phyloP scores from a whole-genome alignment of 1,140 invertebrate genomes.

The Oryzaephilus surinamensis region DNA sequence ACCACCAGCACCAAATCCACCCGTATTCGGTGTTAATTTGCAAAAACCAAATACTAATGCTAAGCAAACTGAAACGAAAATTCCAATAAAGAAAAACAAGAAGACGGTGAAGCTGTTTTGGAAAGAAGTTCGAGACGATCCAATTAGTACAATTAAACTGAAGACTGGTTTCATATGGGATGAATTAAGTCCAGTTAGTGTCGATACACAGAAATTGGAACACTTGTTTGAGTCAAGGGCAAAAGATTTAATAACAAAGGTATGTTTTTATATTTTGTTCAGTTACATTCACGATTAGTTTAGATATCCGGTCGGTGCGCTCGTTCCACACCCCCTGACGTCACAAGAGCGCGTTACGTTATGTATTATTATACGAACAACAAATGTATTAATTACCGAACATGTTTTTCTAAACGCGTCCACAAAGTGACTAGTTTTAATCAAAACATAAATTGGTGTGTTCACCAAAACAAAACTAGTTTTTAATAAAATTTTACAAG shows the following conservation, averaged over 20 bases:
- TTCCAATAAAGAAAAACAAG: conserved; percentile 72
- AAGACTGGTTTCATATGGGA: conserved; percentile 86
- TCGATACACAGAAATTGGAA: conserved; percentile 91
- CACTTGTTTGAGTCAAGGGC: conserved; percentile 94
- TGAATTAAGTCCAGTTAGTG: conserved; percentile 67
- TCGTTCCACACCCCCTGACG: too few relatives aligned
- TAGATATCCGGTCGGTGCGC: too few relatives aligned
- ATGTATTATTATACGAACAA: too few relatives aligned
- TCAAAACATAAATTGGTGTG: too few relatives aligned
- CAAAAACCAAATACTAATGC: conserved; percentile 35
- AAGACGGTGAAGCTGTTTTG: conserved; percentile 99
- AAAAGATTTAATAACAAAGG: conserved; percentile 92
- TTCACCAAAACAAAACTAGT: too few relatives aligned
- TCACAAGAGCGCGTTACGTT: too few relatives aligned
- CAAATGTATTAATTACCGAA: too few relatives aligned
- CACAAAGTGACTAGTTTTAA: too few relatives aligned
- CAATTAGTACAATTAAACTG: conserved; percentile 55
- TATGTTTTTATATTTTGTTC: too few relatives aligned
- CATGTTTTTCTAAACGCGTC: too few relatives aligned
- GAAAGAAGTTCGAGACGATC: conserved; percentile 87
- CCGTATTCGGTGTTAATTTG: conserved; percentile 30
- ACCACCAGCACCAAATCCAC: conserved; percentile 36
- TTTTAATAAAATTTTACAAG: too few relatives aligned
- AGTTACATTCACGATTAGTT: too few relatives aligned
- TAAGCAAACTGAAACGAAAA: conserved; percentile 35